A percentile compares a stretch with the other conserved stretches of the same genome.
These are phyloP conservation scores for Bryconaethiops microstoma DNA, from an alignment of 2,797 vertebrate species.

Conservation along the genomic window DNA sequence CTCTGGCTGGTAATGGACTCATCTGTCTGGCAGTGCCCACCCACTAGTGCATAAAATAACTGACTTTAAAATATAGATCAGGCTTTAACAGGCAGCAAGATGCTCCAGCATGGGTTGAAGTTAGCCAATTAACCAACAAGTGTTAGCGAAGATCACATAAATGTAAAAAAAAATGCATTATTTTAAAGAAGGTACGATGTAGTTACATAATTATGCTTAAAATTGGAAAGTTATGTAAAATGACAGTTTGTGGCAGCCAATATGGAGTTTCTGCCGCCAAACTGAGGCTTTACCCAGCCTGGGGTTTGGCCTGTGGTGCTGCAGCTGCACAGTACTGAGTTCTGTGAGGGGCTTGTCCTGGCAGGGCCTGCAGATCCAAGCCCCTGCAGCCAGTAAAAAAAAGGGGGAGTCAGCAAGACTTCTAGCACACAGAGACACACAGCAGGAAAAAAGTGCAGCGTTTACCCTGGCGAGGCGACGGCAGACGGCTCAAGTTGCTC, in stretches of 20 bases:
- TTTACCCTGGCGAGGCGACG: slow-evolving; percentile 40
- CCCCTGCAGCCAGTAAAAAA: not conserved
- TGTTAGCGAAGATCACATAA: too few species aligned
- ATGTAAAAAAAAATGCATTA: too few species aligned
- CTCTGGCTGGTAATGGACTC: slow-evolving; percentile 52
- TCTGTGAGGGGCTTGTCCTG: not conserved
- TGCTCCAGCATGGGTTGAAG: too few species aligned
- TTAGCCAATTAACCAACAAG: too few species aligned
- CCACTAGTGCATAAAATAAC: slow-evolving; percentile 59
- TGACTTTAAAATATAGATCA: slow-evolving; percentile 63
- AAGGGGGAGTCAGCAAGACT: not conserved
- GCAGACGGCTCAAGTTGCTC: slow-evolving; percentile 37
- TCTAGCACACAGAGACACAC: not conserved
- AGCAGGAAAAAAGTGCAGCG: slow-evolving; percentile 4
- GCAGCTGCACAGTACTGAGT: not conserved
- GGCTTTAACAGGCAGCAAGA: slow-evolving; percentile 54
- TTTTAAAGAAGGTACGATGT: too few species aligned
- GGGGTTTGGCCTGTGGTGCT: not conserved
- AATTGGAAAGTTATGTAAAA: too few species aligned
- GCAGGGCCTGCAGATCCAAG: not conserved
- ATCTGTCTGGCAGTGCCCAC: slow-evolving; percentile 44
- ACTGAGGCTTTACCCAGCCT: not conserved
- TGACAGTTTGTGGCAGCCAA: too few species aligned
- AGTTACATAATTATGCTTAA: too few species aligned
- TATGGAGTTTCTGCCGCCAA: not conserved